Evolutionary conservation across 2,797 vertebrate species (phyloP), one percentile per base, ranked within the genome.

Genomic region (Graptemys geographica): DNA sequence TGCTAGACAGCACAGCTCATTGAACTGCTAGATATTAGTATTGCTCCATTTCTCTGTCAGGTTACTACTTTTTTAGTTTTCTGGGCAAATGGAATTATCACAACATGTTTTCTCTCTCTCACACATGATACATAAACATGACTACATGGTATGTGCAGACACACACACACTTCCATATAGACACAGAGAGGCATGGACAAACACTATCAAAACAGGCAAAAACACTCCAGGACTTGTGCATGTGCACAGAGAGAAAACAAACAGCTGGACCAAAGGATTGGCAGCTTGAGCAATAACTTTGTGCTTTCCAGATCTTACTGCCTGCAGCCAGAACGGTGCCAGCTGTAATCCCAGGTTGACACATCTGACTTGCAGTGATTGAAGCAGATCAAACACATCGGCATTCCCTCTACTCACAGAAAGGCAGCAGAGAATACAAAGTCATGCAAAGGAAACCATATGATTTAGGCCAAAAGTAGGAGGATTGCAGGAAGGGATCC

Each of bases 291-390:
- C 85, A 95, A 80, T 86, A 94, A 90, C 82, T 95, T 93, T 92
- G 92, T 96, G 85, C 92, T 93, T 95, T 95, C 97, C 82, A 96
- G 91, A 94, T 81, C 80, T 85, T 81, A 86, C 25, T 95, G 94
- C 96, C 94, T 92, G 90, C 93, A 96, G 92, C 88, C 96, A 94
- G 53, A 92, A 53, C 44, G 94, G 76, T 94, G 94, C 56, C 93
- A 94, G 94, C 85, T 95, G 81, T 95, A 97, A 95, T 98, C 91
- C 79, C 88, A 93, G 85, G 49, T 49, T 92, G 88, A 91, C 44
- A 81, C 57, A 90, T 87, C 56, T 94, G 93, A 95, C 90, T 31
- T 92, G 27, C 57, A 94, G 47, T 94, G 85, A 86, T 84, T 95
- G 88, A 96, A 91, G 79, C 85, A 65, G 51, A 86, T 95, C 57